phyloP scores from a whole-genome alignment of 1,140 invertebrate species.

The Neodiprion fabricii region DNA sequence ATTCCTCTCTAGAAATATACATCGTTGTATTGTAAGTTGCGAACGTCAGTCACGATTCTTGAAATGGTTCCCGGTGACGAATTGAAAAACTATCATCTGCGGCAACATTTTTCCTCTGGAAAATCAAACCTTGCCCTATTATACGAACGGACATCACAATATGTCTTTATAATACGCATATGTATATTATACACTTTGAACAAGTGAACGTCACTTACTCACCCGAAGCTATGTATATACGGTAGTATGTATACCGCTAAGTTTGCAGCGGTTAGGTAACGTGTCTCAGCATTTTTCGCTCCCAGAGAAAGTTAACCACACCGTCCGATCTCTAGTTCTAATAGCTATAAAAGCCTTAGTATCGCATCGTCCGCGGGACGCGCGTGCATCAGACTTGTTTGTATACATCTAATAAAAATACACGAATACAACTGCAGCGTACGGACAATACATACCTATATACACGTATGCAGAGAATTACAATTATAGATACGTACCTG shows the following conservation, averaged over 20 bases:
- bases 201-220: background rate
- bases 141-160: background rate
- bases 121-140: background rate
- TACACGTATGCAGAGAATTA: no score
- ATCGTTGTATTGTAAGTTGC: no score
- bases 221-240: background rate
- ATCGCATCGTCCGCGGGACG: background rate
- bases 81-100: no score
- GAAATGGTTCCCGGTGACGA: no score
- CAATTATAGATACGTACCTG: no score
- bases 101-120: background rate
- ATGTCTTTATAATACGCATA: background rate
- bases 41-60: no score
- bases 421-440: no score
- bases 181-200: background rate
- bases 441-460: no score
- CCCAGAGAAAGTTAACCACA: constrained; percentile 4
- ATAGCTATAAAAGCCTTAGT: background rate
- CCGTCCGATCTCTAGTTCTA: constrained; percentile 1
- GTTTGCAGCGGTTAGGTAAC: background rate
- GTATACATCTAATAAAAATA: no score
- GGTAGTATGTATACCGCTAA: background rate
- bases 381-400: no score
- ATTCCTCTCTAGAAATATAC: no score
- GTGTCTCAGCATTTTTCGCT: constrained; percentile 2